Evolutionary conservation across 2,797 vertebrate genomes (phyloP).

Genomic region (Thalassophryne amazonica): DNA sequence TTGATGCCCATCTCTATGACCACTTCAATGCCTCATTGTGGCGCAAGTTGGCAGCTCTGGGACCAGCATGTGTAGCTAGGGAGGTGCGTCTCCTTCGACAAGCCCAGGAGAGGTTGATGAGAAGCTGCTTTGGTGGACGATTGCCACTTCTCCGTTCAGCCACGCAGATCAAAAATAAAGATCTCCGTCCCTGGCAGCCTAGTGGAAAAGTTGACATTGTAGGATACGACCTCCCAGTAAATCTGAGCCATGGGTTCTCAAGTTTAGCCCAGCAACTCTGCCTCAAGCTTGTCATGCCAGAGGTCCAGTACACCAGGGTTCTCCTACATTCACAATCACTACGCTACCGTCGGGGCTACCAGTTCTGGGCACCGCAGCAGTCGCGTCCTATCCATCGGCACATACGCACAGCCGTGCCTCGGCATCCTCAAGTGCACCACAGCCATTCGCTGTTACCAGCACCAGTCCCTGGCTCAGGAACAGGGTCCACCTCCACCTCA

Average conservation of each 20-base stretch:
- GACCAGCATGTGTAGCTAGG: conserved; percentile 73
- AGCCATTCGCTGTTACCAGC: conserved; percentile 5
- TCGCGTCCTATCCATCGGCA: conserved; percentile 19
- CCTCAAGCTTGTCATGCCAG: conserved; percentile 85
- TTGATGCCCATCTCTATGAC: conserved; percentile 81
- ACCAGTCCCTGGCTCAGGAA: conserved; percentile 18
- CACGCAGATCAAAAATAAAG: conserved; percentile 82
- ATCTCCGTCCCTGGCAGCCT: conserved; percentile 87
- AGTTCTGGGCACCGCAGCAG: conserved; percentile 32
- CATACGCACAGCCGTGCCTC: conserved; percentile 16
- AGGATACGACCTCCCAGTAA: conserved; percentile 83
- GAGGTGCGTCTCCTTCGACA: conserved; percentile 79
- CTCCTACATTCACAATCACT: conserved; percentile 80
- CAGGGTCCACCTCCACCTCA: conserved; percentile 22
- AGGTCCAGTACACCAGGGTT: conserved; percentile 80
- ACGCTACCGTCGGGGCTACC: conserved; percentile 52
- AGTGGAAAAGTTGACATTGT: conserved; percentile 83
- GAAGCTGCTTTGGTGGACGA: conserved; percentile 75
- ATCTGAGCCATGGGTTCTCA: conserved; percentile 48
- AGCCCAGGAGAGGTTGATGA: conserved; percentile 76
- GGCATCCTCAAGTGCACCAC: conserved; percentile 35
- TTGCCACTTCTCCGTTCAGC: conserved; percentile 74
- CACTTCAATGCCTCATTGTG: conserved; percentile 87
- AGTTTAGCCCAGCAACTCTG: conserved; percentile 73
- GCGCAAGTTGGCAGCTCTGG: conserved; percentile 74